Evolutionary conservation across 2,113 vertebrate species (phyloP).

Genomic region (Saguinus imperator): DNA sequence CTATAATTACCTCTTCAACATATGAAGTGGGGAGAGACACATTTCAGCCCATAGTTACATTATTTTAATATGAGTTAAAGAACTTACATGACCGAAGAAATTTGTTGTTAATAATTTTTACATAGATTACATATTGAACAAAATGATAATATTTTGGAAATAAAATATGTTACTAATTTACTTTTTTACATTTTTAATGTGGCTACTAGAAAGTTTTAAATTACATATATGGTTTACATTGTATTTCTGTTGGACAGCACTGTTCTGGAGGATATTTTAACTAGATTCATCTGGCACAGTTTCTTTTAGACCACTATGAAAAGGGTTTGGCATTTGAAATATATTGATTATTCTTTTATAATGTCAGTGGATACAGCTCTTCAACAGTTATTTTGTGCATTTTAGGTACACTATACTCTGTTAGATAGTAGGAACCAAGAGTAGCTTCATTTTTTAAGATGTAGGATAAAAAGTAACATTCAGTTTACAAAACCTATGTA

Average conservation of each 20-base stretch:
- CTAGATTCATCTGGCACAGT: background rate
- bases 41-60: background rate
- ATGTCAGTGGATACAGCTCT: background rate
- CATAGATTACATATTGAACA: constrained; percentile 24
- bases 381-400: background rate
- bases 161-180: background rate
- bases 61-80: background rate
- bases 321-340: constrained; percentile 16
- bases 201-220: background rate
- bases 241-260: background rate
- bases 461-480: background rate
- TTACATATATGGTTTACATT: background rate
- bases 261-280: background rate
- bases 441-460: constrained; percentile 25
- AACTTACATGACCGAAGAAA: background rate
- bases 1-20: constrained; percentile 6
- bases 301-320: constrained; percentile 9
- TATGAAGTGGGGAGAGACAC: background rate
- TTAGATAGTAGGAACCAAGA: background rate
- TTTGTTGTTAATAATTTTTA: background rate
- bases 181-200: constrained; percentile 1
- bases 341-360: background rate
- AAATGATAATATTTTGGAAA: constrained; percentile 5
- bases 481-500: constrained; percentile 21
- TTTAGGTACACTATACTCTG: background rate